These are phyloP conservation scores for Sarcophaga variegata DNA, from an alignment of 2,888 invertebrate species.

Conservation along the genomic window DNA sequence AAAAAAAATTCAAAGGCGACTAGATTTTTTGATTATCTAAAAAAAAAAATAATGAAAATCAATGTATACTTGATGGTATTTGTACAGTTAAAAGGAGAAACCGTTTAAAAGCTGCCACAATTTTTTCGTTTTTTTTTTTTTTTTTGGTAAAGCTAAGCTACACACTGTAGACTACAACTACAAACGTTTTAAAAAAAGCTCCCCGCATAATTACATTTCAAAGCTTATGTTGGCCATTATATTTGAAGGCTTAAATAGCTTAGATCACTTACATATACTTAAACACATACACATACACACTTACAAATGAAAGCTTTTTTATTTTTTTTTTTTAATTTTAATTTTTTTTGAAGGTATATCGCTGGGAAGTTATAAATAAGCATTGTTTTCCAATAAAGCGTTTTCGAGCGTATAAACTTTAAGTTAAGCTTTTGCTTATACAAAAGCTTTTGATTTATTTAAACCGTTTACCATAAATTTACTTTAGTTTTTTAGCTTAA, in stretches of 20 bases:
- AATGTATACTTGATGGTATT: background rate
- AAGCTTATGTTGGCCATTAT: background rate
- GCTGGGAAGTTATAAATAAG: too few relatives aligned
- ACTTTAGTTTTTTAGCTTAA: background rate
- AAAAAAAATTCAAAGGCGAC: slow-evolving; percentile 41
- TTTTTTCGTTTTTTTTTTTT: background rate
- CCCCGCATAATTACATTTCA: background rate
- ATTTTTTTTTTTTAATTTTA: too few relatives aligned
- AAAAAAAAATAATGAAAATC: background rate
- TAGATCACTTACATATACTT: background rate
- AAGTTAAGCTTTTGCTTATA: too few relatives aligned
- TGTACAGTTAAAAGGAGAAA: background rate
- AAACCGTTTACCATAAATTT: too few relatives aligned
- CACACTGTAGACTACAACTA: too few relatives aligned
- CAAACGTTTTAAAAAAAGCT: too few relatives aligned
- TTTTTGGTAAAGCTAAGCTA: background rate
- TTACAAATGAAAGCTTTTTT: background rate
- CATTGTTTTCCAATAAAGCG: too few relatives aligned
- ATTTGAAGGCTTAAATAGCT: background rate
- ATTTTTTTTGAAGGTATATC: too few relatives aligned
- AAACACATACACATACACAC: background rate
- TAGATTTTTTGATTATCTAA: background rate
- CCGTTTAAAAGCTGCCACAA: background rate
- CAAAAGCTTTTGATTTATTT: too few relatives aligned
- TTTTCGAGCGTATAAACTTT: too few relatives aligned